Base-by-base conservation (phyloP, 2,888 invertebrate species). In the Aproaerema taeniolella region DNA sequence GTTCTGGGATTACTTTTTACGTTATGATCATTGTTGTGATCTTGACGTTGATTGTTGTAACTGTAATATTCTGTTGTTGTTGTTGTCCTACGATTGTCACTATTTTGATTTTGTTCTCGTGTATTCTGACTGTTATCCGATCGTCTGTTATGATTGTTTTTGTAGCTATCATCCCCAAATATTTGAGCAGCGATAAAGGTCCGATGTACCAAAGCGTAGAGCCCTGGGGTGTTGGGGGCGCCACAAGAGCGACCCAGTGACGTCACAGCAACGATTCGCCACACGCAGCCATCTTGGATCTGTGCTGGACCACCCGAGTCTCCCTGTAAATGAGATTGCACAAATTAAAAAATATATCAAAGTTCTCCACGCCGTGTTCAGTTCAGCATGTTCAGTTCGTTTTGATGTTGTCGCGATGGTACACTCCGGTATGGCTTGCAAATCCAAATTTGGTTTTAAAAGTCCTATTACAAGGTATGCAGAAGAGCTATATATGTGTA, bases 281-380 rank as follows among this genome's bases (percentile, higher is more conserved):
- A 85, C 0, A 56, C 31, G 40, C 86, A 85, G 35, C 77, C 82
- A 38, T 81, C 81, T 54, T 72, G 75, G 1, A 80, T 47, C 46
- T 83, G 82, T 0, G 76, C 80, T 2, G 85, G 85, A 0, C 86
- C 85, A 0, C 85, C 86, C 0, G 83, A 83, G 39, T 86, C 86
- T 33, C 86, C 86, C 86, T 86, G 65, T 0, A 39, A 45, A 10
- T 6, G 8, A 30, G n/a, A n/a, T n/a, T n/a, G n/a, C n/a, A n/a
- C n/a, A 16, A 15, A 14, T 16, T 15, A 2, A 9, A 25, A n/a
- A n/a, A n/a, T n/a, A n/a, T n/a, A n/a, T n/a, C n/a, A n/a, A n/a
- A n/a, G n/a, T n/a, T n/a, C n/a, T n/a, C n/a, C n/a, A n/a, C n/a
- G n/a, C n/a, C n/a, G n/a, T n/a, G n/a, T n/a, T n/a, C n/a, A n/a